These are phyloP conservation scores for Ochotona princeps DNA, from an alignment of 2,113 vertebrate species.

Conservation along the genomic window DNA sequence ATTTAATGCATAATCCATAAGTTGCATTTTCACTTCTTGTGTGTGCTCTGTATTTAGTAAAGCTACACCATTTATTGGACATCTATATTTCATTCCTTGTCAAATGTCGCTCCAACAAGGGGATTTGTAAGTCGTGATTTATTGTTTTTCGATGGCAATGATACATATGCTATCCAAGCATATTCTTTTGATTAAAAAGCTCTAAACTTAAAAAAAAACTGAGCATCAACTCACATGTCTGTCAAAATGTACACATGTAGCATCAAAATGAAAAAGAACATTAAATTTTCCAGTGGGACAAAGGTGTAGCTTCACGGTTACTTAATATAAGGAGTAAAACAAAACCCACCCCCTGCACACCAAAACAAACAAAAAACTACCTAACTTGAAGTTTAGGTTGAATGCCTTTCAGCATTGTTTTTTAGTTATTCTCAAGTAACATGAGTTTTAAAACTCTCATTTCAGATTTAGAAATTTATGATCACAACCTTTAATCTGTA, in stretches of 20 bases:
- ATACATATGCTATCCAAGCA: conserved; percentile 10
- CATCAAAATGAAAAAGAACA: not conserved
- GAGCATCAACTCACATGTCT: not conserved
- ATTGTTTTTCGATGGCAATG: conserved; percentile 46
- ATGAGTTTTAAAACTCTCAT: not conserved
- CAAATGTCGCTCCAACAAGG: too few relatives aligned
- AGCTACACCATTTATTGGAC: too few relatives aligned
- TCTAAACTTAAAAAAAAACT: not conserved
- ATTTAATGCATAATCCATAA: too few relatives aligned
- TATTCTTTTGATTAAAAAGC: not conserved
- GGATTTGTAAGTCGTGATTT: not conserved
- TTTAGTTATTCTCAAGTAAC: not conserved
- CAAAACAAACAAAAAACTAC: not conserved
- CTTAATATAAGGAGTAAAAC: not conserved
- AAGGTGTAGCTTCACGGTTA: not conserved
- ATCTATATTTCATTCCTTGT: too few relatives aligned
- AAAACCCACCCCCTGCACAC: too few relatives aligned
- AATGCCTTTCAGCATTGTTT: not conserved
- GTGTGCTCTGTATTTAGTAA: too few relatives aligned
- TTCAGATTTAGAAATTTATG: not conserved
- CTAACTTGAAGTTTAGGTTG: not conserved
- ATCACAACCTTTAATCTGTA: not conserved
- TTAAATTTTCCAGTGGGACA: not conserved
- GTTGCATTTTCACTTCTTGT: too few relatives aligned
- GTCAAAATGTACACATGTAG: not conserved